Conservation (phyloP, 2,888 invertebrate genomes). For the Plagodis pulveraria region DNA sequence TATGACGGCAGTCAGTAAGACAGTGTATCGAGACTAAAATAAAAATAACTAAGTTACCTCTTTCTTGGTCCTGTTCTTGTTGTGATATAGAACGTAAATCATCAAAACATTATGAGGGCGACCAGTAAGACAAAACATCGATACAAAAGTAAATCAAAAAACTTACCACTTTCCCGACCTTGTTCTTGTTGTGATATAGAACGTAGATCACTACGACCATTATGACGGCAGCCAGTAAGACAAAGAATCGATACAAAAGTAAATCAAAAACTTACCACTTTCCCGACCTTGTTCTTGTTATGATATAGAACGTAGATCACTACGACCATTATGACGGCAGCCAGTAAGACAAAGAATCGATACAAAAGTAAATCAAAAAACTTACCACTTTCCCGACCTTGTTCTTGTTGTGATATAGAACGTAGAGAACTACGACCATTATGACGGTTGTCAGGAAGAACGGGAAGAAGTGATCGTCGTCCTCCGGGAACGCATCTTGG, state of each 20-base stretch:
- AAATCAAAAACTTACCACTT: conserved; percentile 64
- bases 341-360: conserved; percentile 66
- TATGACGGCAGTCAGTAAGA: conserved; percentile 71
- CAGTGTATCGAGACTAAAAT: conserved; percentile 78
- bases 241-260: conserved; percentile 65
- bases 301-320: conserved; percentile 74
- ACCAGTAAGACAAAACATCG: conserved; percentile 68
- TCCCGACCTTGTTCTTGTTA: conserved; percentile 76
- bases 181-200: conserved; percentile 77
- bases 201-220: conserved; percentile 70
- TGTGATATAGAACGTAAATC: conserved; percentile 74
- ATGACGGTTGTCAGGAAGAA: conserved; percentile 73
- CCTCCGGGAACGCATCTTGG: conserved; percentile 61
- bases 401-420: conserved; percentile 77
- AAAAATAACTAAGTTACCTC: too few species aligned
- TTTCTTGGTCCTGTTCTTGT: conserved; percentile 78
- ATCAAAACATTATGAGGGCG: conserved; percentile 65
- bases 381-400: conserved; percentile 78
- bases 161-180: conserved; percentile 77
- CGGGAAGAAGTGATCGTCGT: conserved; percentile 75
- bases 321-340: conserved; percentile 66
- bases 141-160: background rate
- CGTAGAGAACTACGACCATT: conserved; percentile 67
- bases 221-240: conserved; percentile 71
- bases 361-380: conserved; percentile 15